Base-by-base conservation (phyloP, 2,797 vertebrate genomes). In the Mus minutoides region DNA sequence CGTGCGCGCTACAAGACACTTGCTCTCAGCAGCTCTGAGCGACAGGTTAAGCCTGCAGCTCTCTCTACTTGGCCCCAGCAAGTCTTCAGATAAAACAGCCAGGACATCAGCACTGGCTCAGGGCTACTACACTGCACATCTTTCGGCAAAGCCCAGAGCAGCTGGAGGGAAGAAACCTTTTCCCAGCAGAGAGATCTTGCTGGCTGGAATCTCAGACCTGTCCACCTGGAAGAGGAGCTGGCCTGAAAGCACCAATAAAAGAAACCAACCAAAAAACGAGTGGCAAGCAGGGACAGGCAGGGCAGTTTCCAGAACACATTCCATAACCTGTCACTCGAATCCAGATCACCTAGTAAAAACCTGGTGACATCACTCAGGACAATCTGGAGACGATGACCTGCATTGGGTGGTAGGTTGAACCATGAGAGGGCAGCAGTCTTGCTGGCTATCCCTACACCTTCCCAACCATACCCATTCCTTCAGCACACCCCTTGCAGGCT, bases 41-140 rank as follows among this genome's bases (percentile, higher is more conserved):
- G 24, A 5, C 67, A 75, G 43, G 54, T 26, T 16, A 60, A 14
- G 43, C 58, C 2, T 1, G 8, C 12, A n/a, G 49, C 29, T 91
- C 13, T 54, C 19, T 54, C 87, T 49, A 58, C 7, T 52, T 34
- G 4, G 26, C 43, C 58, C 75, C 22, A 46, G 34, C 0, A 8
- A 71, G 31, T 92, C 60, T 22, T 79, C 78, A 54, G 76, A 86
- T 46, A 78, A 9, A 6, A 13, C 5, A 8, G 62, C 34, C 43
- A 64, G 84, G 79, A 37, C 40, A 4, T 6, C 17, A 9, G 6
- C 3, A 34, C 14, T 60, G 5, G 6, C 19, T 67, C 34, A 56
- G n/a, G 29, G 22, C 17, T 4, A 0, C 24, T 19, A 0, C 11
- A 0, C 19, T 22, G 1, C 24, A 34, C n/a, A n/a, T 46, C 71